Conservation (phyloP, 2,113 vertebrate species). For the Narcine bancroftii region DNA sequence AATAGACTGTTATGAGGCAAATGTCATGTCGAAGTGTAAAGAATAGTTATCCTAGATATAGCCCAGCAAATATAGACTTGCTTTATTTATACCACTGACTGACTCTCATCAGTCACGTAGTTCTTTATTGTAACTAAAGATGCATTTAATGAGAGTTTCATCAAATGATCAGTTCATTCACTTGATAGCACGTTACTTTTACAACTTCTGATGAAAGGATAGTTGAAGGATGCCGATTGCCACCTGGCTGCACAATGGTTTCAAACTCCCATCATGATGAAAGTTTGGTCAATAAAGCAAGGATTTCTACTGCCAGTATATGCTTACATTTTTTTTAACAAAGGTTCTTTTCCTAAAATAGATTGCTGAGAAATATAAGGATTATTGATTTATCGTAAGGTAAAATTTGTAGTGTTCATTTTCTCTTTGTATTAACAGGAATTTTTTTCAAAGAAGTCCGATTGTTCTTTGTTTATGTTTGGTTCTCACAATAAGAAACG, state of each 20-base stretch:
- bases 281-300: background rate
- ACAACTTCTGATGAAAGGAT: background rate
- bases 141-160: background rate
- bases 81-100: background rate
- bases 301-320: background rate
- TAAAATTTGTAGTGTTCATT: constrained; percentile 6
- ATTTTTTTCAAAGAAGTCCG: constrained; percentile 93
- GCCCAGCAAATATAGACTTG: background rate
- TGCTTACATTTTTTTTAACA: background rate
- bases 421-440: constrained; percentile 59
- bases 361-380: background rate
- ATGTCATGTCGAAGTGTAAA: background rate
- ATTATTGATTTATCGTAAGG: background rate
- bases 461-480: constrained; percentile 91
- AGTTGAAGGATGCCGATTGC: background rate
- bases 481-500: constrained; percentile 96
- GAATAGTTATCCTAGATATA: background rate
- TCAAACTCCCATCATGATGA: too few relatives aligned
- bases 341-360: background rate
- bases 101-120: background rate
- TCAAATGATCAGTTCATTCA: background rate
- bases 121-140: background rate
- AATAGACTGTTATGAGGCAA: background rate
- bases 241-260: too few relatives aligned
- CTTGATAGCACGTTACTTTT: background rate